A percentile compares a stretch with the other conserved stretches of the same genome.
Evolutionary conservation across 35 echinoderm and acorn worm species (phyloP).

Genomic region (Lytechinus variegatus): DNA sequence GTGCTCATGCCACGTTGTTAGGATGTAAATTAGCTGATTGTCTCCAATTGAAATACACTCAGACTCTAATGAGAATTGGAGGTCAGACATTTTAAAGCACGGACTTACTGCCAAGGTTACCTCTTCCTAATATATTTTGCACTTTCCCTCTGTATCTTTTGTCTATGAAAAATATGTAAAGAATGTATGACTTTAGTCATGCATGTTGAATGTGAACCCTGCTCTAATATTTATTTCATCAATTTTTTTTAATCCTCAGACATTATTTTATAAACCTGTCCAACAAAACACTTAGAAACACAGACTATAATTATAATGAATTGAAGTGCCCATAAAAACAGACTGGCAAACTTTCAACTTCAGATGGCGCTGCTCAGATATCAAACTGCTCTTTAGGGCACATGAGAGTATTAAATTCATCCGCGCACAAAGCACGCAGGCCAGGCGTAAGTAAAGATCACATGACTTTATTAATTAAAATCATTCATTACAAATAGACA

Average conservation of each 20-base stretch:
- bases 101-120: not conserved
- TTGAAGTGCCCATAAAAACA: not conserved
- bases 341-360: not conserved
- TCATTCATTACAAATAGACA: no score
- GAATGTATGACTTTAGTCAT: no score
- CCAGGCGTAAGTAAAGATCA: no score
- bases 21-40: conserved; percentile 3
- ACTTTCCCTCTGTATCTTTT: not conserved
- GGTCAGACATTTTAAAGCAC: not conserved
- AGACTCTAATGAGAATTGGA: not conserved
- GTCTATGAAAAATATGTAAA: not conserved
- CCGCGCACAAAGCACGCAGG: no score
- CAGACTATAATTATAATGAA: not conserved
- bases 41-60: not conserved
- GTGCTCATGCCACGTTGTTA: not conserved
- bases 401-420: no score
- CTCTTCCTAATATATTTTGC: not conserved
- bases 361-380: not conserved
- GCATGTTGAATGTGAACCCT: no score
- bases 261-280: not conserved
- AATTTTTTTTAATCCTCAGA: not conserved
- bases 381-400: not conserved
- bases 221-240: no score
- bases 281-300: not conserved
- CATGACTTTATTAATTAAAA: no score